phyloP scores from a whole-genome alignment of 2,888 invertebrate genomes.

The Acleris cristana region DNA sequence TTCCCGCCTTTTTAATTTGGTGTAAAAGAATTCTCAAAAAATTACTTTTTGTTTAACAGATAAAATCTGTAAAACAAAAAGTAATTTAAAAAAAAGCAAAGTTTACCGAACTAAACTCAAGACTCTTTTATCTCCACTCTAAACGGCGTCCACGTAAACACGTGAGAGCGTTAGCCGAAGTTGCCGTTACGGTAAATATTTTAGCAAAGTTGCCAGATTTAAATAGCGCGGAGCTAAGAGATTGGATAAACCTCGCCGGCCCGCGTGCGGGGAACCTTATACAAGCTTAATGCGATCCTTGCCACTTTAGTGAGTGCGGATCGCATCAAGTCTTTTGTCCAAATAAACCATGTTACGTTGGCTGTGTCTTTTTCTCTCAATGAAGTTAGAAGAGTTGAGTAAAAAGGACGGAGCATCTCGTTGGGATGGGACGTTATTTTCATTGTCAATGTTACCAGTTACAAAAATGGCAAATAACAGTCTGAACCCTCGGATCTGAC shows the following conservation, averaged over 20 bases:
- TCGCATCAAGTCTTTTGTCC: not conserved
- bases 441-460: not conserved
- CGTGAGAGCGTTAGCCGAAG: constrained; percentile 6
- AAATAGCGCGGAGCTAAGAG: constrained; percentile 11
- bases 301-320: not conserved
- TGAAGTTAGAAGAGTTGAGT: too few relatives aligned
- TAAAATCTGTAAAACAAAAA: too few relatives aligned
- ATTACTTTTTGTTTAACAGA: too few relatives aligned
- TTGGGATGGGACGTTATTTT: not conserved
- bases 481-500: too few relatives aligned
- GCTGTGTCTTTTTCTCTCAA: too few relatives aligned
- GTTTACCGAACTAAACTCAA: not conserved
- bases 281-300: constrained; percentile 20
- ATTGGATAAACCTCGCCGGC: constrained; percentile 7
- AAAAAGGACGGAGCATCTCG: too few relatives aligned
- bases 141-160: not conserved
- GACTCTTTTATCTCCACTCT: not conserved
- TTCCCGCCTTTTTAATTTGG: too few relatives aligned
- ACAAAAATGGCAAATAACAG: not conserved
- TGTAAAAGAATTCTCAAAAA: too few relatives aligned
- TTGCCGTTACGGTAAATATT: constrained; percentile 21
- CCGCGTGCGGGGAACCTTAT: constrained; percentile 1
- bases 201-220: constrained; percentile 25
- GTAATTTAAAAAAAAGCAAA: too few relatives aligned
- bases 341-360: too few relatives aligned